These are phyloP conservation scores for Brachyhypopomus occidentalis DNA, from an alignment of 2,113 vertebrate species.

Conservation along the genomic window DNA sequence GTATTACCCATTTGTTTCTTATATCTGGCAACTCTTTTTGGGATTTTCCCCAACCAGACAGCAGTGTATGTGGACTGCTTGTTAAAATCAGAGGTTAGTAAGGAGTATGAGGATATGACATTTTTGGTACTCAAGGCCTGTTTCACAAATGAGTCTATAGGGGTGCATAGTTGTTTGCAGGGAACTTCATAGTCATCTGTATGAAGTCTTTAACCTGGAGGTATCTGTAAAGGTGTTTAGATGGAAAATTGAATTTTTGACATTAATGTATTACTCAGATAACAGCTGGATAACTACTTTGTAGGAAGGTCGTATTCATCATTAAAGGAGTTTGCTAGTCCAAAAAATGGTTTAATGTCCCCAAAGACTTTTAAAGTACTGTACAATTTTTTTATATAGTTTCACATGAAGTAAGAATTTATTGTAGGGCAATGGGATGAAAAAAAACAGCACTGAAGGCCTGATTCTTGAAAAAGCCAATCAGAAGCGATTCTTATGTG, in stretches of 20 bases:
- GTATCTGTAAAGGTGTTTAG: neutral
- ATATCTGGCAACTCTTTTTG: no score
- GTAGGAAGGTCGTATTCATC: neutral
- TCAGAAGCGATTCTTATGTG: neutral
- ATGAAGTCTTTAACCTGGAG: neutral
- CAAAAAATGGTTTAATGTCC: neutral
- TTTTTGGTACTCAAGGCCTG: neutral
- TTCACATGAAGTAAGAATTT: neutral
- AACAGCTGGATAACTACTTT: neutral
- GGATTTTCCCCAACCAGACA: neutral
- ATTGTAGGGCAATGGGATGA: neutral
- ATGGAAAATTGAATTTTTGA: neutral
- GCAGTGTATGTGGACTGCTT: neutral
- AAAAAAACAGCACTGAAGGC: neutral
- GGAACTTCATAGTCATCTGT: neutral
- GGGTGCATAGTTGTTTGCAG: neutral
- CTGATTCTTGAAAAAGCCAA: neutral
- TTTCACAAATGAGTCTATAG: neutral
- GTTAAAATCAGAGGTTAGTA: neutral
- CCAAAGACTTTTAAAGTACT: neutral
- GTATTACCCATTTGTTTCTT: no score
- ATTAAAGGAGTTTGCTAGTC: neutral
- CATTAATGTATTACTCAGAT: neutral
- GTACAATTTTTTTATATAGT: neutral
- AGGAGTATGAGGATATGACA: neutral